Base-by-base conservation (phyloP, 1,140 invertebrate genomes). In the Papilio glaucus region DNA sequence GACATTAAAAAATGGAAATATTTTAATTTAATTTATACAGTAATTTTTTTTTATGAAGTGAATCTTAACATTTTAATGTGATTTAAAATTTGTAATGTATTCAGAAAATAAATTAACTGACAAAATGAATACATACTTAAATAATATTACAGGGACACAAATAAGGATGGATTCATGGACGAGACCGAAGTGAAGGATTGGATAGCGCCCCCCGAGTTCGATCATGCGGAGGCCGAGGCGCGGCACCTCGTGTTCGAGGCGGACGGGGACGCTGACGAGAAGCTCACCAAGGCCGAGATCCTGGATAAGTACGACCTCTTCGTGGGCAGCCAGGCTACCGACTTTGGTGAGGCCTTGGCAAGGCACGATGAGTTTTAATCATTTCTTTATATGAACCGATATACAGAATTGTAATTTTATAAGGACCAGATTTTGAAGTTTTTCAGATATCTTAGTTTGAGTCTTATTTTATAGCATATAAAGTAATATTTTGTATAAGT, bases 261-360 rank as follows among this genome's bases (percentile, higher is more conserved):
- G 2, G 99, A 99, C 93, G 89, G 94, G 0, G 96, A 99, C 93
- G 96, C 96, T 3, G 98, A 99, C 93, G 96, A 97, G 75, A 96
- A 97, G 86, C 93, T 99, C 6, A 97, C 96, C 4, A 98, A 98
- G 90, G 95, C 96, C 6, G 99, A 99, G 94, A 97, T 99, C 67
- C 88, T 99, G 0, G 96, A 96, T 41, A 99, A 99, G 87, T 99
- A 99, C 90, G 99, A 99, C 91, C 93, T 99, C 1, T 99, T 99
- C 92, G 99, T 99, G 0, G 98, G 99, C 37, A 99, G 98, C 13
- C 98, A 99, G 89, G 99, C 98, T 0, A 99, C 99, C 0, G 99
- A 99, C 93, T 99, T 99, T 92, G 99, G 99, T 0, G 98, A 99
- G 91, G 98, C 98, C 7, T 93, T 99, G 4, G 95, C 96, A 0